These are phyloP conservation scores for Chitala chitala DNA, from an alignment of 2,113 vertebrate species.

Conservation along the genomic window DNA sequence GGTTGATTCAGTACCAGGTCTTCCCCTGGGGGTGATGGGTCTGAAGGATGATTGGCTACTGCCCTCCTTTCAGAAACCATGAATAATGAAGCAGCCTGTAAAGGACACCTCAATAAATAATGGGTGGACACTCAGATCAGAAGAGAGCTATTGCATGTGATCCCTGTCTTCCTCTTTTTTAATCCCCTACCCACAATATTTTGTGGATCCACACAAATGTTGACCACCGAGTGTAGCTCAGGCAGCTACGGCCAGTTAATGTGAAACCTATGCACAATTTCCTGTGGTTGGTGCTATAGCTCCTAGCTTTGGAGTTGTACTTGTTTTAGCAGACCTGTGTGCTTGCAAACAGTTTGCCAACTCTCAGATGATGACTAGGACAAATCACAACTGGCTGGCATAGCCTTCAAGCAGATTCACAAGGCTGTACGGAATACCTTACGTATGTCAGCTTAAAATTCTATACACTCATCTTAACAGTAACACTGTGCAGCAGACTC, in stretches of 20 bases:
- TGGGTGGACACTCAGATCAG: constrained; percentile 10
- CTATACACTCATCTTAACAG: background rate
- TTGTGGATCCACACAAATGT: background rate
- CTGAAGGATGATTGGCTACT: background rate
- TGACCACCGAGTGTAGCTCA: background rate
- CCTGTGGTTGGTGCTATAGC: too few species aligned
- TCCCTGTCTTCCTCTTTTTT: background rate
- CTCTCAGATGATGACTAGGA: background rate
- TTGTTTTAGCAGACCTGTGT: too few species aligned
- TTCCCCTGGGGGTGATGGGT: background rate
- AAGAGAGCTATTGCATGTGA: background rate
- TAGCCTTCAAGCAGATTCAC: background rate
- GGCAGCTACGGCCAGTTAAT: background rate
- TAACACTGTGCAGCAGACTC: background rate
- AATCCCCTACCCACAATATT: background rate
- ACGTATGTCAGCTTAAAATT: background rate
- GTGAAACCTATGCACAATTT: too few species aligned
- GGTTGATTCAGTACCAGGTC: background rate
- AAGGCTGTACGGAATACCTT: background rate
- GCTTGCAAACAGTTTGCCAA: too few species aligned
- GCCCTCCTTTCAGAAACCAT: background rate
- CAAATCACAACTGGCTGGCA: background rate
- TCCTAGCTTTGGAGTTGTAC: too few species aligned
- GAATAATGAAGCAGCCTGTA: constrained; percentile 17
- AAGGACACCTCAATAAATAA: constrained; percentile 18